phyloP scores from a whole-genome alignment of 2,888 invertebrate species.

The Drosophila koepferae region DNA sequence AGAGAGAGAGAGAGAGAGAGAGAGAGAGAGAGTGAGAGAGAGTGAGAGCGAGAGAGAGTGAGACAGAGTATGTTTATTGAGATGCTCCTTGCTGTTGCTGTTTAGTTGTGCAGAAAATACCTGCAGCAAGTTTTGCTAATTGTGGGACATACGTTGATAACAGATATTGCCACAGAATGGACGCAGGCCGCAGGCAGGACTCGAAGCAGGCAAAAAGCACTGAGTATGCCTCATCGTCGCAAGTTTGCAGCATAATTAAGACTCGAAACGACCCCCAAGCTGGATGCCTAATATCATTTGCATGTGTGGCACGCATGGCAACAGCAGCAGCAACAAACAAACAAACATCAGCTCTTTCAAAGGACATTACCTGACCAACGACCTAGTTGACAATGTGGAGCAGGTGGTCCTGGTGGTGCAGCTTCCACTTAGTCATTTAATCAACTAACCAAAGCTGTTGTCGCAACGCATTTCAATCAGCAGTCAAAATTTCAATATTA shows the following conservation, averaged over 20 bases:
- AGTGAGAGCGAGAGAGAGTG: too few relatives aligned
- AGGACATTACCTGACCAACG: constrained; percentile 40
- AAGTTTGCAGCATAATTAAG: constrained; percentile 76
- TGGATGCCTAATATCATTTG: constrained; percentile 60
- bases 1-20: neutral
- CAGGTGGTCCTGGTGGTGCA: constrained; percentile 8
- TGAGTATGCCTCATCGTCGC: constrained; percentile 27
- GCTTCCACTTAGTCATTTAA: constrained; percentile 52
- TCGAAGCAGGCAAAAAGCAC: constrained; percentile 1
- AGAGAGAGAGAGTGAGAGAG: too few relatives aligned
- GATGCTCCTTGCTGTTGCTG: constrained; percentile 12
- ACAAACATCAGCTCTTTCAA: constrained; percentile 24
- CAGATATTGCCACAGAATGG: constrained; percentile 47
- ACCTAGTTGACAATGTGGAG: constrained; percentile 1
- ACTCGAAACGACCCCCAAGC: constrained; percentile 58
- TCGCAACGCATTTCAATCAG: constrained; percentile 32
- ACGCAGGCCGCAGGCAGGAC: constrained; percentile 21
- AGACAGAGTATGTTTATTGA: constrained; percentile 6
- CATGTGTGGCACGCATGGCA: constrained; percentile 69
- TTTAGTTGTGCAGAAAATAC: constrained; percentile 57
- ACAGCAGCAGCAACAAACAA: constrained; percentile 30
- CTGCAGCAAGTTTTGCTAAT: constrained; percentile 66
- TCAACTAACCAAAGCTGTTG: constrained; percentile 37
- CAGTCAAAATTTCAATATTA: constrained; percentile 47
- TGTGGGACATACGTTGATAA: constrained; percentile 53